Evolutionary conservation across 1,140 invertebrate genomes (phyloP), one percentile per base, ranked within the genome.

Genomic region (Drosophila sp.): DNA sequence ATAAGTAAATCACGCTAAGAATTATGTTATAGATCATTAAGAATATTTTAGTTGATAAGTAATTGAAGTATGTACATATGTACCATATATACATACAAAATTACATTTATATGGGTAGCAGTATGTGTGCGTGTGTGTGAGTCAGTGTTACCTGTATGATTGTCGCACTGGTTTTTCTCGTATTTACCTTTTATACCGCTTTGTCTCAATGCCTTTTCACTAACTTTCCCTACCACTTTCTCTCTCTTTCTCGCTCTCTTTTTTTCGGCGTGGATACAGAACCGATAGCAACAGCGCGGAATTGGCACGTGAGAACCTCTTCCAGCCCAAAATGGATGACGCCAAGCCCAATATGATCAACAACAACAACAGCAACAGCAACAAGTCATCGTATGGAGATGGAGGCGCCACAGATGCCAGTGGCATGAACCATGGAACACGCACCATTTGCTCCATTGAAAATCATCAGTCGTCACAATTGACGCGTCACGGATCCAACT

Each of bases 241-340:
- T 87, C 81, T 84, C 78, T 72, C 72, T 82, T 21, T 27, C 14
- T 46, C n/a, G n/a, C 43, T 38, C 36, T 69, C 14, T 61, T 14
- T 64, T 27, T 59, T 48, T 50, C 36, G 45, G 53, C 13, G 36
- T 16, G n/a, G 70, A 16, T 64, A 41, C 78, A 91, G 90, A 83
- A 89, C 83, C 72, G 70, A 83, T 54, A 83, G 76, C 25, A 61
- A 29, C 45, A 67, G 63, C 38, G 64, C 78, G 11, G 90, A 91
- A 82, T 74, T 89, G 67, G 90, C 90, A 40, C 90, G 83, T 82
- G 89, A 91, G 79, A 91, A 91, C 57, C 79, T 91, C 62, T 91
- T 91, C 64, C 90, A 90, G 77, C 80, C 84, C 50, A 91, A 84
- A 50, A 90, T 89, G 76, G 84, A 89, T 32, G 84, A 89, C 45